These are phyloP conservation scores for Leucozona laternaria DNA, from an alignment of 2,888 invertebrate genomes.

Conservation along the genomic window DNA sequence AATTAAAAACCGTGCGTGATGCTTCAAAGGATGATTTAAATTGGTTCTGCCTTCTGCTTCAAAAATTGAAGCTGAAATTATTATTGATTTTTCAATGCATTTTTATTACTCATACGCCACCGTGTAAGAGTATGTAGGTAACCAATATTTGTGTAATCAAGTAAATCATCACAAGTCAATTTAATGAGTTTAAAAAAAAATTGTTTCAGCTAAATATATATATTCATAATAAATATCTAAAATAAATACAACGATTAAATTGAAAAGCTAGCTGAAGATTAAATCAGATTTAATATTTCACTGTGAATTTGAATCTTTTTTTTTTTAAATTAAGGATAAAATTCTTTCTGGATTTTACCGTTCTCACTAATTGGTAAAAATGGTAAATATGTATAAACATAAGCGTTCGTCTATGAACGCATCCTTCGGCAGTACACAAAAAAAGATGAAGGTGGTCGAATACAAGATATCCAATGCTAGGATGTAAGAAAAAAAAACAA, in stretches of 20 bases:
- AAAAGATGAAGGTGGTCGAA: too few species aligned
- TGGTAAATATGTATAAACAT: too few species aligned
- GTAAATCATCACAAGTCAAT: slow-evolving; percentile 1
- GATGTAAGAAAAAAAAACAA: too few species aligned
- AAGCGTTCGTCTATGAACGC: too few species aligned
- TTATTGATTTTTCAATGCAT: slow-evolving; percentile 39
- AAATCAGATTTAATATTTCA: too few species aligned
- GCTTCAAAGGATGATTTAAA: slow-evolving; percentile 39
- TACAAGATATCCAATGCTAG: too few species aligned
- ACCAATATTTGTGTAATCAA: neutral
- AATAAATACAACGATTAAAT: neutral
- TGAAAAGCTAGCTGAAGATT: neutral
- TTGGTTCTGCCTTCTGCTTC: slow-evolving; percentile 34
- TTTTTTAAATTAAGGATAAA: too few species aligned
- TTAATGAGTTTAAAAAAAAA: slow-evolving; percentile 14
- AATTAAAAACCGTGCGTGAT: slow-evolving; percentile 14
- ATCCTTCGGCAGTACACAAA: too few species aligned
- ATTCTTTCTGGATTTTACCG: too few species aligned
- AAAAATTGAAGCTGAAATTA: slow-evolving; percentile 24
- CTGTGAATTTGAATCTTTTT: too few species aligned
- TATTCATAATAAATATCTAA: neutral
- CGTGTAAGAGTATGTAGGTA: neutral
- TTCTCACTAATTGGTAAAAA: too few species aligned
- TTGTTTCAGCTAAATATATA: neutral
- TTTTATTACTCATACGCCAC: slow-evolving; percentile 42